Base-by-base conservation (phyloP, 2,888 invertebrate genomes). In the Lochmaea crataegi region DNA sequence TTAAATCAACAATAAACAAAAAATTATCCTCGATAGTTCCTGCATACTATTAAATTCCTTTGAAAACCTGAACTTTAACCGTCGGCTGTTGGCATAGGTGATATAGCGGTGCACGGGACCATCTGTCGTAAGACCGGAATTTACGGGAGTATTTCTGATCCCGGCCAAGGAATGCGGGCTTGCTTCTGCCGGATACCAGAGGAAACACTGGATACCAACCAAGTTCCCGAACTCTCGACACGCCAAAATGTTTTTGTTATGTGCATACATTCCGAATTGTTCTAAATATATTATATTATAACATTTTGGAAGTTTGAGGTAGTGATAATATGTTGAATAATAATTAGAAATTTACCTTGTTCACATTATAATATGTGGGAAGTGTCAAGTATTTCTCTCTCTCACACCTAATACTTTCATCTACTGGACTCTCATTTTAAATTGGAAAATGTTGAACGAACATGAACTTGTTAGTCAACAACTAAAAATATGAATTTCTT, bases 131-230 rank as follows among this genome's bases (percentile, higher is more conserved):
- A 53, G 66, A 11, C 57, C 56, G 67, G 67, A 69, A 69, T 69
- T 69, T 56, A 32, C 63, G 18, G 69, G 69, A 69, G 18, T 69
- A 63, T 69, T 63, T 53, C 69, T 69, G 63, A 22, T 61, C 69
- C 57, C 51, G 61, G 63, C 69, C 63, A 63, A 63, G 69, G 68
- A 69, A 69, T 69, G 71, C 60, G 65, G 68, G 68, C 65, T 32
- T 48, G 71, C 68, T 38, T 53, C 67, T 53, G 67, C 67, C 68
- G 71, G 74, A 74, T 74, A 63, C 71, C 74, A 71, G 68, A 71
- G 71, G 74, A 74, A 71, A 65, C 53, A 48, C 61, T 66, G 68
- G 74, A 74, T 74, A 74, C 74, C 74, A 68, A 61, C 65, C 71
- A 65, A 74, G 74, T 71, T 68, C 32, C 65, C 64, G 68, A 64